Base-by-base conservation (phyloP, 2,797 vertebrate species). In the Glyptemys insculpta region DNA sequence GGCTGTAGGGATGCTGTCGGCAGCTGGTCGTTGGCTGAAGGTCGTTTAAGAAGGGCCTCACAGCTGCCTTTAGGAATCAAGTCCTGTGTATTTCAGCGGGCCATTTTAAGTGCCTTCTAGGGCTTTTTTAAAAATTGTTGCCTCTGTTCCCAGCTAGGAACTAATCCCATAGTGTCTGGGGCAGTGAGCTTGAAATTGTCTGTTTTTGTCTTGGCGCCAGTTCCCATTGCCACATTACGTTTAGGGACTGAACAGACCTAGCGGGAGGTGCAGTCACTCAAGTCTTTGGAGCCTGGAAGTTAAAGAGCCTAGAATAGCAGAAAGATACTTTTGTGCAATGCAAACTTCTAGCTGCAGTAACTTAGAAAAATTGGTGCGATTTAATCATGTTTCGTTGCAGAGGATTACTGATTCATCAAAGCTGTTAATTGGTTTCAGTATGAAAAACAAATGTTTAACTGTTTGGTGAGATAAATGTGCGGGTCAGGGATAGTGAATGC, bases 361-460 rank as follows among this genome's bases (percentile, higher is more conserved):
- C 87, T 96, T 19, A 84, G 41, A 88, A 76, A 87, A 78, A 53
- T 59, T 88, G 83, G 80, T 76, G 86, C 9, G 0, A 68, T 23
- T 86, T 87, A 91, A 84, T 47, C 88, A 52, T 81, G 53, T 85
- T 86, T 94, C 27, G 72, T 94, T 9, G 23, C 62, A 79, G 85
- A 54, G 93, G 59, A 81, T 91, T 92, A 93, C 90, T 87, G 91
- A 59, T 86, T 86, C 47, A 4, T 92, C 91, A 85, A 89, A 95
- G 91, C 86, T 4, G 19, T 93, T 94, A 23, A 62, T 95, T 37
- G 50, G n/a, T 95, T 97, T 79, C 74, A 85, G 0, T 85, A 72
- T 89, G 87, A 94, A 94, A 93, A 86, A 72, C 94, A 79, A 95
- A 90, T 90, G 79, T 41, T 44, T 44, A 93, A 81, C 84, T 89